Base-by-base conservation (phyloP, 2,888 invertebrate species). In the Epinotia bilunana region DNA sequence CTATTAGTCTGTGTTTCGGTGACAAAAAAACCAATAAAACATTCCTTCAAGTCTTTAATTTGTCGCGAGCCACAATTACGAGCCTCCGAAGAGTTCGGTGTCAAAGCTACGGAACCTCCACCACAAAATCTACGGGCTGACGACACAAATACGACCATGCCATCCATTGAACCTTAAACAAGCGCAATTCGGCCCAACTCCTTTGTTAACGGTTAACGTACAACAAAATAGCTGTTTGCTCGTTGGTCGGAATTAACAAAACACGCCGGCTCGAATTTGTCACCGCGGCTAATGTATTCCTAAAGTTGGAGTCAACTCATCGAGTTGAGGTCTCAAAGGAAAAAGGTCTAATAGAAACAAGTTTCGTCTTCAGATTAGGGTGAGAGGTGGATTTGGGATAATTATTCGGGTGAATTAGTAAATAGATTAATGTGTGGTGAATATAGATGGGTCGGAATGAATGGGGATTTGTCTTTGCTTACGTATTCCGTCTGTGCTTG, bases 351-450 rank as follows among this genome's bases (percentile, higher is more conserved):
- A 74, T 75, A 75, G 75, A 72, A 67, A 75, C 74, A 75, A 75
- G 74, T 75, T 75, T 71, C 71, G 65, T 71, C 71, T 75, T 7
- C 65, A 71, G 74, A 75, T 75, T 75, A 75, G 74, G 73, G 70
- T 23, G 65, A 58, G 63, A 73, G 72, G 72, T 73, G 55, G 73
- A 68, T 65, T 67, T 33, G 65, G 71, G 71, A 75, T 75, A 75
- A 75, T 72, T 72, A 75, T 75, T 72, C 75, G 71, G 65, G 46
- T 64, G 74, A 58, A 71, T 74, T 71, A 72, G 75, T 71, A 75
- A 75, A 75, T 75, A 75, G 75, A 71, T 74, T 75, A 72, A 65
- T 71, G 75, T 75, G 75, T 72, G 75, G 71, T 75, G 75, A 72
- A 75, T 75, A 67, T 72, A 75, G 65, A 75, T 75, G 61, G 75